phyloP scores from a whole-genome alignment of 2,888 invertebrate genomes.

The Camponotus fellah region DNA sequence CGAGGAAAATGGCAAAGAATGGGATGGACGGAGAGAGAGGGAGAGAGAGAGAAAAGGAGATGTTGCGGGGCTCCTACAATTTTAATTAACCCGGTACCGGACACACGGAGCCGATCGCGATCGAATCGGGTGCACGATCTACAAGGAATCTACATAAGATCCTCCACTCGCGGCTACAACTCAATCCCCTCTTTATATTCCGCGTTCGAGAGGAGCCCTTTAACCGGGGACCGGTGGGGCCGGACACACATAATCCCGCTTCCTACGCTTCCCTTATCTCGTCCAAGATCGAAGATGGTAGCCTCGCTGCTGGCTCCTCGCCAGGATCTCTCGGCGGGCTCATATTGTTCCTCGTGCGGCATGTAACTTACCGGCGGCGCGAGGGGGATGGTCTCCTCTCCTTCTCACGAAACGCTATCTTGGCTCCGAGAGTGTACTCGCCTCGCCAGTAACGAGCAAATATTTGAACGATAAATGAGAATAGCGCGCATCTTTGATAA shows the following conservation, averaged over 20 bases:
- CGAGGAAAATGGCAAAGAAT: slow-evolving; percentile 60
- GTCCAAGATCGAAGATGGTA: slow-evolving; percentile 84
- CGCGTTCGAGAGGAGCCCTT: slow-evolving; percentile 70
- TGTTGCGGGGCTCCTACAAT: slow-evolving; percentile 80
- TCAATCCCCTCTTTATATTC: slow-evolving; percentile 84
- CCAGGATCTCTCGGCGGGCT: slow-evolving; percentile 72
- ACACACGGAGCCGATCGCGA: slow-evolving; percentile 84
- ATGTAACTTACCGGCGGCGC: slow-evolving; percentile 72
- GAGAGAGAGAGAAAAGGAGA: slow-evolving; percentile 52
- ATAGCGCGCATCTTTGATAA: slow-evolving; percentile 17
- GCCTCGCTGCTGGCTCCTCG: slow-evolving; percentile 72
- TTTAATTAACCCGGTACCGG: slow-evolving; percentile 86
- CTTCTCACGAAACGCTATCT: slow-evolving; percentile 28
- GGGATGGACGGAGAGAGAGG: slow-evolving; percentile 15
- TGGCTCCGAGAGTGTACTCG: slow-evolving; percentile 25
- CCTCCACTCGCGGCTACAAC: slow-evolving; percentile 86
- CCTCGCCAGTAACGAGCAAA: slow-evolving; percentile 37
- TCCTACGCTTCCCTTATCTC: slow-evolving; percentile 80
- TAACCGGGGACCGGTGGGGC: slow-evolving; percentile 63
- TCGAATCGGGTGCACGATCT: slow-evolving; percentile 87
- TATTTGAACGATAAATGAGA: slow-evolving; percentile 45
- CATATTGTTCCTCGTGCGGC: slow-evolving; percentile 82
- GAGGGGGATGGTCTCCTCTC: background rate
- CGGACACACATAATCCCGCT: slow-evolving; percentile 70
- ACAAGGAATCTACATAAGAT: slow-evolving; percentile 87